Conservation (phyloP, 2,113 vertebrate species). For the Genyomyrus donnyi region DNA sequence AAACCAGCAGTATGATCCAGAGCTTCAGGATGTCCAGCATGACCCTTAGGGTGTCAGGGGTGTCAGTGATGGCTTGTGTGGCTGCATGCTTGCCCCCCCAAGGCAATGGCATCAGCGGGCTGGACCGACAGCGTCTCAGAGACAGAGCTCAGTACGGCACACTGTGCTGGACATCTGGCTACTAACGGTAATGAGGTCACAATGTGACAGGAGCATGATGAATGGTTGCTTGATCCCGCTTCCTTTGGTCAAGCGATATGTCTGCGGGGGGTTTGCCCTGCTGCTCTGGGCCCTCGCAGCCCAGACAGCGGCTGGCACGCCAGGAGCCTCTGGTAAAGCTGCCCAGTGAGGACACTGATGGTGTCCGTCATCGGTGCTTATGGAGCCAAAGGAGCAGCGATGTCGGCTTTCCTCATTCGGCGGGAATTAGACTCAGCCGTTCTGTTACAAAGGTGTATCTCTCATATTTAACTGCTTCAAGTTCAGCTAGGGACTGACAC, state of each 20-base stretch:
- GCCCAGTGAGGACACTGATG: neutral
- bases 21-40: neutral
- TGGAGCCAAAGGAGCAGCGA: neutral
- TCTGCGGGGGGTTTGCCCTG: slow-evolving; percentile 15
- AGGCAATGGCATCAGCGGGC: neutral
- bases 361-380: neutral
- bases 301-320: neutral
- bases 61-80: neutral
- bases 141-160: neutral
- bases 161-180: slow-evolving; percentile 43
- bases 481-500: slow-evolving; percentile 15
- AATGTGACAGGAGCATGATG: slow-evolving; percentile 51
- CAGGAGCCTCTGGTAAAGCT: neutral
- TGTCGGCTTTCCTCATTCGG: neutral
- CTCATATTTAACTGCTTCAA: neutral
- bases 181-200: slow-evolving; percentile 52
- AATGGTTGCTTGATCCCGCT: slow-evolving; percentile 48
- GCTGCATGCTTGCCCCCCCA: neutral
- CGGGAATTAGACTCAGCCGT: neutral
- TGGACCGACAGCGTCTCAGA: neutral
- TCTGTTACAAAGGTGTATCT: neutral
- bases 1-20: neutral
- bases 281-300: neutral
- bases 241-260: slow-evolving; percentile 39
- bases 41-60: neutral